Conservation (phyloP, 2,113 vertebrate genomes). For the Monopterus albus region DNA sequence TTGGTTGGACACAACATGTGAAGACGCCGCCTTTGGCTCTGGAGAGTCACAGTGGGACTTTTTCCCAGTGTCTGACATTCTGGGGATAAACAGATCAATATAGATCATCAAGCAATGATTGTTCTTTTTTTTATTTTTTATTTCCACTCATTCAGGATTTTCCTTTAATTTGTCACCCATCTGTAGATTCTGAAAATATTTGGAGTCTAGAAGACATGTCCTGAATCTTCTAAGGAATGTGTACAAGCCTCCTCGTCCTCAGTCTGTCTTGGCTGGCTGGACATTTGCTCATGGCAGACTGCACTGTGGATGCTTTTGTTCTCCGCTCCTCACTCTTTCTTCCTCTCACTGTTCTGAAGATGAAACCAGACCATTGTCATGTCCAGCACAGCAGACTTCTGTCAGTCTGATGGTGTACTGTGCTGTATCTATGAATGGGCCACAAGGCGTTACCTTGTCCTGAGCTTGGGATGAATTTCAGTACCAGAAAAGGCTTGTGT, state of each 20-base stretch:
- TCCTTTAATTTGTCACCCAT: no score
- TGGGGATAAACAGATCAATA: no score
- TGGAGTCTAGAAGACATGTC: not conserved
- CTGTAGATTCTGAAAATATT: not conserved
- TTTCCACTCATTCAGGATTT: no score
- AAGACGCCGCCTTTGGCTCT: no score
- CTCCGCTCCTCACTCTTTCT: slow-evolving; percentile 40
- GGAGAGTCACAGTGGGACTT: no score
- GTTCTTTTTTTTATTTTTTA: not conserved
- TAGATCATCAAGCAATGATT: no score
- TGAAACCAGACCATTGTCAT: slow-evolving; percentile 76
- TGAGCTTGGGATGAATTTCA: slow-evolving; percentile 1
- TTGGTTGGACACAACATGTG: no score
- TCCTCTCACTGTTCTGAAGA: slow-evolving; percentile 55
- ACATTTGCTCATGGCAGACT: slow-evolving; percentile 50
- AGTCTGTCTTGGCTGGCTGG: slow-evolving; percentile 25
- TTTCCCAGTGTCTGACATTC: no score
- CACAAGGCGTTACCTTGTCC: slow-evolving; percentile 14
- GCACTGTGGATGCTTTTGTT: slow-evolving; percentile 72
- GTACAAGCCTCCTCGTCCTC: slow-evolving; percentile 13
- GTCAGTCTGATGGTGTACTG: slow-evolving; percentile 31
- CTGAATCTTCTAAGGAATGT: slow-evolving; percentile 29
- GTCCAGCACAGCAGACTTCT: slow-evolving; percentile 38
- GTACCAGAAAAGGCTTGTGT: not conserved
- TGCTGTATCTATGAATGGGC: slow-evolving; percentile 18